Evolutionary conservation across 1,140 invertebrate genomes (phyloP).

Genomic region (Brachionus calyciflorus): DNA sequence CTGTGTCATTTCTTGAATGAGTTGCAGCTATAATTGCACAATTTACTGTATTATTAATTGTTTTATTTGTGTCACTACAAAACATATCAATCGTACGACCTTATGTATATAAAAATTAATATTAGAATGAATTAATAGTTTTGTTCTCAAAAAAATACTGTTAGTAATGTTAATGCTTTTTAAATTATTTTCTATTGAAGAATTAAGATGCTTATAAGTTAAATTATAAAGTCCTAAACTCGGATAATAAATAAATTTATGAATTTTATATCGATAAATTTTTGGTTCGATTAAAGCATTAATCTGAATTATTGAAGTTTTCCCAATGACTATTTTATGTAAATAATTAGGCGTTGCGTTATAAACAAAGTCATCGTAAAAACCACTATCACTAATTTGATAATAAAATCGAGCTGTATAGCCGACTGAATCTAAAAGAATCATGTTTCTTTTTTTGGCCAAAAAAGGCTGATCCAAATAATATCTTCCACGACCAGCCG

Average conservation of each 20-base stretch:
- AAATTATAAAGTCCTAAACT: background rate
- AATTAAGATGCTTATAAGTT: background rate
- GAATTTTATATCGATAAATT: background rate
- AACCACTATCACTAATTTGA: background rate
- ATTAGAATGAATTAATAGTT: background rate
- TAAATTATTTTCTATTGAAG: background rate
- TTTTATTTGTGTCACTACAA: background rate
- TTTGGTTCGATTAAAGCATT: background rate
- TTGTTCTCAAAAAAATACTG: background rate
- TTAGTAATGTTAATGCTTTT: background rate
- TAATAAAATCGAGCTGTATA: slow-evolving; percentile 14
- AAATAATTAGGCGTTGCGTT: background rate
- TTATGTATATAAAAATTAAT: background rate
- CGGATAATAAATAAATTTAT: background rate
- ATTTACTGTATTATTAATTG: background rate
- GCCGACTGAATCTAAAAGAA: background rate
- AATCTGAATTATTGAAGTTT: background rate
- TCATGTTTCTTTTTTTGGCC: background rate
- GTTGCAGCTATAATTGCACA: background rate
- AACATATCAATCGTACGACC: background rate
- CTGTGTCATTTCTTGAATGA: background rate
- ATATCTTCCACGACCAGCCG: background rate
- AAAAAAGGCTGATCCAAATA: slow-evolving; percentile 1
- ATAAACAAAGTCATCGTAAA: background rate
- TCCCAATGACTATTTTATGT: background rate